Base-by-base conservation (phyloP, 2,888 invertebrate genomes). In the Lumbricus terrestris region DNA sequence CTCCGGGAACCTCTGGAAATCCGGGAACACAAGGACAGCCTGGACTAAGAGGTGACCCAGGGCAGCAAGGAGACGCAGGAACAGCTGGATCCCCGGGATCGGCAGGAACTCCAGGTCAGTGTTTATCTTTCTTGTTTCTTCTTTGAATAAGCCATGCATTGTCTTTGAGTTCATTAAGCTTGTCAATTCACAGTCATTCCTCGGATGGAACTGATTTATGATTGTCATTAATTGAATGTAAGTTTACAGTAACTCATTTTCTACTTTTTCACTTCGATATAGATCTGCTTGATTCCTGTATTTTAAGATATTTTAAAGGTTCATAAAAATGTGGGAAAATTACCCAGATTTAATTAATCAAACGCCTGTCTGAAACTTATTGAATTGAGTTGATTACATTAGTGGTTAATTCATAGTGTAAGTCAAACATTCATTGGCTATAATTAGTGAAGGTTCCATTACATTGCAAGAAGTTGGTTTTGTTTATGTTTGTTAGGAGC, bases 81-180 rank as follows among this genome's bases (percentile, higher is more conserved):
- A 20, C 82, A 35, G 29, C n/a, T 47, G 90, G 90, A 82, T 18
- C 35, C 0, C 29, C 40, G 18, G 91, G 91, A 37, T 18, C 88
- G 34, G 18, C 88, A 37, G 37, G 92, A 92, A 37, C 93, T 93
- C 42, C 93, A 92, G 37, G 91, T 54, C 42, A 85, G 85, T 85
- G 33, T 69, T 69, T 69, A n/a, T 29, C 69, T 69, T n/a, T 69
- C 8, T 69, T 69, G 29, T 69, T 69, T n/a, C 29, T 69, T 69
- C 29, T 29, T 69, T n/a, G 11, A 47, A 47, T 47, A 47, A 47
- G 47, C 11, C 47, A 23, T 20, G 23, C 1, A 47, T 20, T 47
- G 47, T 47, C 23, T 47, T 47, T 47, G 1, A 23, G 23, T 47
- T 47, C 23, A 23, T 47, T 47, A 47, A 47, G 47, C 47, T 47